Evolutionary conservation across 2,797 vertebrate genomes (phyloP).

Genomic region (Alauda arvensis): DNA sequence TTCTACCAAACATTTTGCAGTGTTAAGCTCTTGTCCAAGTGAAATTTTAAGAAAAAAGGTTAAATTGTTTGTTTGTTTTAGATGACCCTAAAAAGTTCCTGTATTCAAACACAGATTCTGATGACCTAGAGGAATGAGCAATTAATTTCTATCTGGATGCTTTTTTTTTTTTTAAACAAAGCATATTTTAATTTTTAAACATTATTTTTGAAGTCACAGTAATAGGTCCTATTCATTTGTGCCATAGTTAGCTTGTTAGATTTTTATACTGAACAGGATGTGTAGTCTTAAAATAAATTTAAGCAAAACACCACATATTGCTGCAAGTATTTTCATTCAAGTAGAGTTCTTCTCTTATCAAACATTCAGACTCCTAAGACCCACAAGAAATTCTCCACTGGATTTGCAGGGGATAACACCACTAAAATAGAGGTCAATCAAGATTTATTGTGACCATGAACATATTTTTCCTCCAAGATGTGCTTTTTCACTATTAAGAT

Average conservation of each 20-base stretch:
- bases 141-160: not conserved
- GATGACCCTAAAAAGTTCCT: not conserved
- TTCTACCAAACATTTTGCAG: not conserved
- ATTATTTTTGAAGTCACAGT: not conserved
- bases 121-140: not conserved
- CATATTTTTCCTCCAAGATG: not conserved
- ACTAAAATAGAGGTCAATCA: not conserved
- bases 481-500: not conserved
- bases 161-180: not conserved
- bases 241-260: not conserved
- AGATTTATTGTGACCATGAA: not conserved
- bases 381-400: not conserved
- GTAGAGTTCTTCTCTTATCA: not conserved
- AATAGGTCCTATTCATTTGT: not conserved
- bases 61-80: not conserved
- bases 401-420: not conserved
- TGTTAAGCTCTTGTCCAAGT: not conserved
- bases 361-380: not conserved
- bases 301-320: not conserved
- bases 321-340: not conserved
- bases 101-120: not conserved
- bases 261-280: not conserved
- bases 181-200: not conserved
- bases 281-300: not conserved
- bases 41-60: not conserved